Evolutionary conservation across 1,140 invertebrate species (phyloP).

Genomic region (Rhyzopertha dominica): DNA sequence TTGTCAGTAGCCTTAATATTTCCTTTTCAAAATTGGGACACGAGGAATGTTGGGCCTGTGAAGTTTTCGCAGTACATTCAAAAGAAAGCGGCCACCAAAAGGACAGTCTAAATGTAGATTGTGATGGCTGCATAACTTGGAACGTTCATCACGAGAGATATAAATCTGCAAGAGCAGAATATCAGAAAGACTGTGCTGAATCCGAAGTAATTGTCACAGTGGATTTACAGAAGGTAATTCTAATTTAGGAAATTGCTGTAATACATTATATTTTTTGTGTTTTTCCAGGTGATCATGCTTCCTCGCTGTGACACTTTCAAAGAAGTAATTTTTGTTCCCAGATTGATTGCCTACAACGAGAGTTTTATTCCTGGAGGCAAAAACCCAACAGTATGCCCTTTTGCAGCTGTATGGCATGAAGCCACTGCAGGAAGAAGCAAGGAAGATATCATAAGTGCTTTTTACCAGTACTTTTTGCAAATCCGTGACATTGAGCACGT

Average conservation of each 20-base stretch:
- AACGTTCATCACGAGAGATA: slow-evolving; percentile 2
- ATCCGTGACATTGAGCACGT: slow-evolving; percentile 18
- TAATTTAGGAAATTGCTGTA: slow-evolving; percentile 1
- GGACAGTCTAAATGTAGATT: not conserved
- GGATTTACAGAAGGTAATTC: slow-evolving; percentile 17
- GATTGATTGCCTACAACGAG: slow-evolving; percentile 27
- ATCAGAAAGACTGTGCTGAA: slow-evolving; percentile 1
- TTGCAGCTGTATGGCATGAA: slow-evolving; percentile 28
- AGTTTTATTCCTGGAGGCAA: slow-evolving; percentile 30
- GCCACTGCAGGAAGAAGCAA: too few relatives aligned
- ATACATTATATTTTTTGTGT: not conserved
- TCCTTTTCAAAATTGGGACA: slow-evolving; percentile 20
- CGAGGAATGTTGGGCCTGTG: slow-evolving; percentile 20
- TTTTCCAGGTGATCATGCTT: slow-evolving; percentile 32
- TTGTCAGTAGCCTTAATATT: slow-evolving; percentile 16
- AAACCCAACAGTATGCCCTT: slow-evolving; percentile 14
- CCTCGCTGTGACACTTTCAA: slow-evolving; percentile 31
- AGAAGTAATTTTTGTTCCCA: slow-evolving; percentile 22
- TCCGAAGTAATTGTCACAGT: slow-evolving; percentile 5
- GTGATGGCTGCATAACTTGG: slow-evolving; percentile 2
- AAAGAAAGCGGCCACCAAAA: slow-evolving; percentile 11
- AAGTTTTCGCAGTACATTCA: slow-evolving; percentile 18
- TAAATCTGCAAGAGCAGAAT: slow-evolving; percentile 11
- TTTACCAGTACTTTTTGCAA: slow-evolving; percentile 20
- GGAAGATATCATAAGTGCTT: slow-evolving; percentile 26